Conservation (phyloP, 2,797 vertebrate genomes). For the Melanotaenia trifasciata region DNA sequence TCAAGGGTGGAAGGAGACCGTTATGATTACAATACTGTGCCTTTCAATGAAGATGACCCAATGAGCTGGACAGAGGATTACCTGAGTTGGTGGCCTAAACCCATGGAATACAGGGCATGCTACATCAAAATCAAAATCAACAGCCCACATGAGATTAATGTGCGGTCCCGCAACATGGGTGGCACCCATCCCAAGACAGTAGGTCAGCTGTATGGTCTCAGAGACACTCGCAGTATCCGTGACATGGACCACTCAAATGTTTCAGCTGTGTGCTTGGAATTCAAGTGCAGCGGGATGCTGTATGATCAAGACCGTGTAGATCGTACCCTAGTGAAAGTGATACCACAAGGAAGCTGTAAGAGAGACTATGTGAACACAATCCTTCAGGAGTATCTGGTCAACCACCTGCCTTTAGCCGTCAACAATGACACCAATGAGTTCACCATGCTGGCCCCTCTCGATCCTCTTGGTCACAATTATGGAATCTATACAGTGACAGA, state of each 20-base stretch:
- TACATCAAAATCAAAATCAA: slow-evolving; percentile 94
- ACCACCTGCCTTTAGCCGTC: slow-evolving; percentile 94
- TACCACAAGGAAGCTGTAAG: slow-evolving; percentile 94
- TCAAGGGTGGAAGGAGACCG: slow-evolving; percentile 93
- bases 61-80: slow-evolving; percentile 99
- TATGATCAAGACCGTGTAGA: slow-evolving; percentile 96
- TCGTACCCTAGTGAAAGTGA: slow-evolving; percentile 92
- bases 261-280: slow-evolving; percentile 94
- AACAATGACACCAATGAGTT: slow-evolving; percentile 98
- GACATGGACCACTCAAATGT: slow-evolving; percentile 83
- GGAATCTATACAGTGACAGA: slow-evolving; percentile 99
- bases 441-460: slow-evolving; percentile 96
- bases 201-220: slow-evolving; percentile 93
- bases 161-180: slow-evolving; percentile 95
- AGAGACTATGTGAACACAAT: slow-evolving; percentile 91
- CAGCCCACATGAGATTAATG: slow-evolving; percentile 90
- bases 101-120: slow-evolving; percentile 96
- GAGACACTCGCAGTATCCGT: slow-evolving; percentile 92
- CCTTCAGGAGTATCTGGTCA: slow-evolving; percentile 96
- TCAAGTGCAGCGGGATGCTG: slow-evolving; percentile 98
- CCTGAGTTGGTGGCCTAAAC: slow-evolving; percentile 98
- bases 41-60: slow-evolving; percentile 96
- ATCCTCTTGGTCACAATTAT: slow-evolving; percentile 97
- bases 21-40: slow-evolving; percentile 96
- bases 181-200: slow-evolving; percentile 94